Conservation (phyloP, 2,113 vertebrate species). For the Nothocercus nigrocapillus region DNA sequence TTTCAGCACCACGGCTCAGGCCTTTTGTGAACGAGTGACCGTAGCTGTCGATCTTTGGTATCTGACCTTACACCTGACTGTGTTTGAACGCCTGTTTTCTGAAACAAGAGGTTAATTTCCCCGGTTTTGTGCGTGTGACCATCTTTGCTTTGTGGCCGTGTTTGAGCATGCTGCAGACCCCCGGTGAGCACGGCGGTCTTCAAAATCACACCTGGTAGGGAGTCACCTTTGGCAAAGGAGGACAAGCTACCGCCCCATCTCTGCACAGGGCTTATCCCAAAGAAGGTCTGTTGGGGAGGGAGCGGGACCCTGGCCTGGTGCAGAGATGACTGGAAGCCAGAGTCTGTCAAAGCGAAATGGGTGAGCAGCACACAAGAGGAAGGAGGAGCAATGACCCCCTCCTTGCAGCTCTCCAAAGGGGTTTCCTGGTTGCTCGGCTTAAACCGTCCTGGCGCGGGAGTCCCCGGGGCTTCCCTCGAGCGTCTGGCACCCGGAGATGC, state of each 20-base stretch:
- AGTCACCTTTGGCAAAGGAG: not conserved
- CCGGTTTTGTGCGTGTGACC: not conserved
- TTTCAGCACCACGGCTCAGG: not conserved
- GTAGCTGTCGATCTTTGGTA: not conserved
- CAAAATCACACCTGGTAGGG: not conserved
- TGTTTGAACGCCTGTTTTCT: not conserved
- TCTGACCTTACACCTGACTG: accelerated
- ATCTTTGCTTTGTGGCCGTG: not conserved
- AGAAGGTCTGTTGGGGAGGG: not conserved
- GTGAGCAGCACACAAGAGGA: not conserved
- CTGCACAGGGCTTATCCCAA: not conserved
- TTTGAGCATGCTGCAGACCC: not conserved
- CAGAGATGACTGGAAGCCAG: not conserved
- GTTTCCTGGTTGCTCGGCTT: not conserved
- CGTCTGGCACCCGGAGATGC: not conserved
- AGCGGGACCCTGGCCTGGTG: not conserved
- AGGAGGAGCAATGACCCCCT: not conserved
- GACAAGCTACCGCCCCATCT: not conserved
- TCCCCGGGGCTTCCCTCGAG: not conserved
- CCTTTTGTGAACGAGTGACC: not conserved
- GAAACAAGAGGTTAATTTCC: not conserved
- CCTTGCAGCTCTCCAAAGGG: accelerated
- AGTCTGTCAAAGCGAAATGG: not conserved
- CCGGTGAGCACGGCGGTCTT: not conserved
- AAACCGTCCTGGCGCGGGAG: not conserved